Evolutionary conservation across 2,113 vertebrate species (phyloP).

Genomic region (Entomyzon cyanotis): DNA sequence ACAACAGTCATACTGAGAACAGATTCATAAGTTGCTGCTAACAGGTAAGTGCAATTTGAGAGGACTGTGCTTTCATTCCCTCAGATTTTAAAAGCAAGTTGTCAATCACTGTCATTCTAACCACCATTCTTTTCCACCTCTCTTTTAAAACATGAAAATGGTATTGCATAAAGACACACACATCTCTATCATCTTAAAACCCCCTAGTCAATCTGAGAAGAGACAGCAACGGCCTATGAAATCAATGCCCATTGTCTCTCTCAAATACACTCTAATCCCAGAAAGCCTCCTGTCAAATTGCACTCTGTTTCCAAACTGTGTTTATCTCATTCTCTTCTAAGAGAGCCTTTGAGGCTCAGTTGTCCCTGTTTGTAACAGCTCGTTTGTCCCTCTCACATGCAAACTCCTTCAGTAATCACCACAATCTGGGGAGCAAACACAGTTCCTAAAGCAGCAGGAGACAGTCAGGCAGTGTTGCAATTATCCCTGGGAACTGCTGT

Average conservation of each 20-base stretch:
- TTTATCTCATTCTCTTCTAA: not conserved
- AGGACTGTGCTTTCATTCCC: not conserved
- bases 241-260: constrained; percentile 4
- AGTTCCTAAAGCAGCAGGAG: not conserved
- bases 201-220: not conserved
- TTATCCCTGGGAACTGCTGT: constrained; percentile 12
- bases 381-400: not conserved
- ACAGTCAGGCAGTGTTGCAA: not conserved
- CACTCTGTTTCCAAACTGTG: not conserved
- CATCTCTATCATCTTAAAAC: not conserved
- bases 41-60: not conserved
- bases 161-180: not conserved
- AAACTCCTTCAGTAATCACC: constrained; percentile 1
- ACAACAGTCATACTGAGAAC: not conserved
- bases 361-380: not conserved
- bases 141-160: not conserved
- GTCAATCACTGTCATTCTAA: constrained; percentile 33
- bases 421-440: not conserved
- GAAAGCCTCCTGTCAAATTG: not conserved
- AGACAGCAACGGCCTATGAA: not conserved
- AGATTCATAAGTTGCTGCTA: not conserved
- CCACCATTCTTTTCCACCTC: not conserved
- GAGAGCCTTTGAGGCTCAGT: not conserved
- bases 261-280: not conserved
- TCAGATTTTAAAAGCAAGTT: constrained; percentile 8